Base-by-base conservation (phyloP, 2,888 invertebrate genomes). In the Chymomyza fuscimana region DNA sequence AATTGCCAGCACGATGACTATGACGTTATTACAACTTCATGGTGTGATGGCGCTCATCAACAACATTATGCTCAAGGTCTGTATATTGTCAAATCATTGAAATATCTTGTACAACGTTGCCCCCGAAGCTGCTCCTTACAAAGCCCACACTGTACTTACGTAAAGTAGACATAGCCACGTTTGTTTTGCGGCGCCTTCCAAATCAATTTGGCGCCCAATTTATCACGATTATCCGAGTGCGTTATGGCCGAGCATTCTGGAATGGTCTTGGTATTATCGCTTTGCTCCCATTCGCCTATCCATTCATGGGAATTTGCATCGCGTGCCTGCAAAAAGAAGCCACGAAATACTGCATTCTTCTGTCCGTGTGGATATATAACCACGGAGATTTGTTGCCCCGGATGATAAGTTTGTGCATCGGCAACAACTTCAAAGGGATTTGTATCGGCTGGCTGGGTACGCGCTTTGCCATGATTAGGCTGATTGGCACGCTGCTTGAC, bases 251-350 rank as follows among this genome's bases (percentile, higher is more conserved):
- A 94, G 89, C 96, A 96, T 91, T 96, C 96, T 0, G 95, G 94
- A 86, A 96, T 95, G 4, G 94, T 92, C 79, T 95, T 96, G 3
- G 96, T 95, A 89, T 96, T 96, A 0, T 95, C 94, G 0, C 95
- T 94, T 77, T 94, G 93, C 73, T 94, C 93, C 95, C 95, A 96
- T 54, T 93, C 92, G 3, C 96, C 96, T 61, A 96, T 93, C 96
- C 96, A 96, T 74, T 94, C 93, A 87, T 96, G 93, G 0, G 94
- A 94, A 71, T 94, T 93, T 10, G 93, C 94, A 81, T 96, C 96
- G 54, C 96, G 94, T 0, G 96, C 96, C 92, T 96, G 96, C 60
- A 96, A 92, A 91, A 96, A 96, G 93, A 96, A 96, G n/a, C 96
- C 96, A 82, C 96, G 95, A 92, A 96, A 96, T 2, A 94, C 91